Conservation (phyloP, 1,140 invertebrate species). For the Lysiphlebus fabarum region DNA sequence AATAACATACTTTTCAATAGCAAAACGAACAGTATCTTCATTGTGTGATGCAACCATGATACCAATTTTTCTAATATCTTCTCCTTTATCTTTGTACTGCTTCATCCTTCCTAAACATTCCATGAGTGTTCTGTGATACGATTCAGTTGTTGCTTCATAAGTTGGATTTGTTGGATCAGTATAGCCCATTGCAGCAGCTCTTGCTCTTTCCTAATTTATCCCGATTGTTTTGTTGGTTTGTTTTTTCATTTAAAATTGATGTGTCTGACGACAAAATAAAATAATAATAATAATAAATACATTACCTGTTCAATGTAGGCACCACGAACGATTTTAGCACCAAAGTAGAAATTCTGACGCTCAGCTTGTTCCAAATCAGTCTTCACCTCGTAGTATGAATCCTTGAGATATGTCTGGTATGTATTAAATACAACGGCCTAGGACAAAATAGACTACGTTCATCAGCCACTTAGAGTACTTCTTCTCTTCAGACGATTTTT, state of each 20-base stretch:
- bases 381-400: slow-evolving; percentile 81
- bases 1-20: slow-evolving; percentile 84
- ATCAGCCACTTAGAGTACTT: slow-evolving; percentile 35
- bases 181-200: slow-evolving; percentile 86
- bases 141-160: slow-evolving; percentile 88
- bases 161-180: slow-evolving; percentile 90
- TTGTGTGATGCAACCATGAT: slow-evolving; percentile 99
- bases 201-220: slow-evolving; percentile 75
- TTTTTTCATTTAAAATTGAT: no score
- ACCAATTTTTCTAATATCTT: slow-evolving; percentile 73
- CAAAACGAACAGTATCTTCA: slow-evolving; percentile 93
- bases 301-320: slow-evolving; percentile 94
- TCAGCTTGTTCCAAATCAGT: slow-evolving; percentile 93
- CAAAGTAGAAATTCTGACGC: slow-evolving; percentile 96
- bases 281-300: slow-evolving; percentile 19
- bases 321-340: slow-evolving; percentile 95
- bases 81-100: slow-evolving; percentile 64
- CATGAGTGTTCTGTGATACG: slow-evolving; percentile 83
- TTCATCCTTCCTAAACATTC: slow-evolving; percentile 84
- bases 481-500: slow-evolving; percentile 10
- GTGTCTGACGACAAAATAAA: background rate
- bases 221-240: background rate
- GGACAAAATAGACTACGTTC: slow-evolving; percentile 50
- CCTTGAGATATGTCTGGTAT: slow-evolving; percentile 97
- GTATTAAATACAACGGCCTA: slow-evolving; percentile 97